A percentile compares a stretch with the other conserved stretches of the same genome.
phyloP scores from a whole-genome alignment of 2,797 vertebrate genomes.

The Lindbergichthys nudifrons region DNA sequence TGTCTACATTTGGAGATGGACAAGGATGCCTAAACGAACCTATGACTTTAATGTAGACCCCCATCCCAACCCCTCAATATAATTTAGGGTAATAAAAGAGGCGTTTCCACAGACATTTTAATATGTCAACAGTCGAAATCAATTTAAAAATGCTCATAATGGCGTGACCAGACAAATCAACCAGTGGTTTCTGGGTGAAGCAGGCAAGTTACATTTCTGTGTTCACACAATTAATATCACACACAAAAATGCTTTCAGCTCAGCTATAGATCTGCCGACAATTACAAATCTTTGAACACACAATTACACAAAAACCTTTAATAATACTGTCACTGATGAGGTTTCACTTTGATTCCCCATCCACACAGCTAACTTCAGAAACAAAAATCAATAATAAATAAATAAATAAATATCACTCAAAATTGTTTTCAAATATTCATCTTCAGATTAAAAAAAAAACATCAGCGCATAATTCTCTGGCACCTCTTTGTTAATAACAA shows the following conservation, averaged over 20 bases:
- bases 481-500: constrained; percentile 52
- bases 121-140: constrained; percentile 48
- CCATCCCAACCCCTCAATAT: neutral
- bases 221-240: constrained; percentile 39
- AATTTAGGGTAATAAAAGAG: neutral
- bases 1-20: neutral
- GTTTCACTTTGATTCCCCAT: constrained; percentile 32
- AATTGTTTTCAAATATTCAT: constrained; percentile 57
- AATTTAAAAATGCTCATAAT: constrained; percentile 36
- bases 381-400: constrained; percentile 4
- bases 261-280: constrained; percentile 18
- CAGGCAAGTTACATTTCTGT: constrained; percentile 49
- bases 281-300: constrained; percentile 39
- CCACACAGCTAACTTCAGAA: constrained; percentile 6
- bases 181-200: constrained; percentile 29
- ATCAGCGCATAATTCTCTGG: constrained; percentile 43
- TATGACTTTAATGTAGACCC: neutral
- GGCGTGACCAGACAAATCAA: constrained; percentile 31
- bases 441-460: constrained; percentile 26
- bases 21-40: neutral
- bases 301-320: constrained; percentile 32
- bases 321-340: constrained; percentile 17
- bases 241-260: constrained; percentile 14
- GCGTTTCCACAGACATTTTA: constrained; percentile 51
- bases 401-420: constrained; percentile 39